Evolutionary conservation across 1,140 invertebrate species (phyloP).

Genomic region (Drosophila chauvacae): DNA sequence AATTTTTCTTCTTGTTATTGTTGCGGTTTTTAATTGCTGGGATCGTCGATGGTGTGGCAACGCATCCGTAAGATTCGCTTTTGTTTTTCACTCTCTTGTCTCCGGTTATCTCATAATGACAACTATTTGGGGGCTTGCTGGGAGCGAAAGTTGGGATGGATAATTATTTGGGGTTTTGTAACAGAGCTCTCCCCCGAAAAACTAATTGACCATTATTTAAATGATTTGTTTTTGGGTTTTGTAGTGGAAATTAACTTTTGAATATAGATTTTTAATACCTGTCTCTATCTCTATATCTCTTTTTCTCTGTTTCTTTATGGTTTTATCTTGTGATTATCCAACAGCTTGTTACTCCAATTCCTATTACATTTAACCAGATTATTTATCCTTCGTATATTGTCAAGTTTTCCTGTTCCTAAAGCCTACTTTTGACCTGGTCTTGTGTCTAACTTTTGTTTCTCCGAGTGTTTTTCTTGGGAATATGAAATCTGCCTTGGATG

Average conservation of each 20-base stretch:
- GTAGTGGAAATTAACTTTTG: conserved; percentile 35
- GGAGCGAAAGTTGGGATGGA: conserved; percentile 65
- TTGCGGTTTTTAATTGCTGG: conserved; percentile 69
- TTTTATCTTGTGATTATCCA: conserved; percentile 23
- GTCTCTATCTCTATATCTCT: background rate
- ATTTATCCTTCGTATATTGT: background rate
- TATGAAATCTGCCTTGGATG: no score
- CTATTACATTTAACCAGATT: conserved; percentile 33
- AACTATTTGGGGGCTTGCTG: conserved; percentile 68
- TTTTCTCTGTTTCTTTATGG: background rate
- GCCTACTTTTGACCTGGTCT: rapidly evolving
- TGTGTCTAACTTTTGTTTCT: background rate
- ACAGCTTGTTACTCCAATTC: conserved; percentile 69
- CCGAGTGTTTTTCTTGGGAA: background rate
- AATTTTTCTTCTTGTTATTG: conserved; percentile 54
- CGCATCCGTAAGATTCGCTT: conserved; percentile 63
- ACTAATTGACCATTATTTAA: conserved; percentile 57
- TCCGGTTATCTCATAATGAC: conserved; percentile 68
- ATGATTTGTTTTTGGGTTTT: conserved; percentile 29
- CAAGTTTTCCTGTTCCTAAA: background rate
- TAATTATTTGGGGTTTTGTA: conserved; percentile 68
- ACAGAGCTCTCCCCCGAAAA: conserved; percentile 38
- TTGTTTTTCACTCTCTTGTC: conserved; percentile 26
- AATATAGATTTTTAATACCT: conserved; percentile 50
- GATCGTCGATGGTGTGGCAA: conserved; percentile 3